These are phyloP conservation scores for Danio kyathit DNA, from an alignment of 2,797 vertebrate species.

Conservation along the genomic window DNA sequence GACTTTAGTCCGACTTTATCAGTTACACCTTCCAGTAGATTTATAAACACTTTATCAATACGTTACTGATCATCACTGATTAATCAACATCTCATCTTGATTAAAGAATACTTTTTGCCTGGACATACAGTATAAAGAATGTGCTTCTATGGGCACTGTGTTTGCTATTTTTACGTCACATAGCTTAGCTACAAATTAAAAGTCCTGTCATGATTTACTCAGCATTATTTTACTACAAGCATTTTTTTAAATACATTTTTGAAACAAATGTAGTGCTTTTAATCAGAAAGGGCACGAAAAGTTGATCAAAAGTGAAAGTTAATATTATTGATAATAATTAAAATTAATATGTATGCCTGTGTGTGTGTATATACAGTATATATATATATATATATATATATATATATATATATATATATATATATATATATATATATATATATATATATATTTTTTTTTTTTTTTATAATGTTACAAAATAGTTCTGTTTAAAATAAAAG, in stretches of 20 bases:
- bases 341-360: too few relatives aligned
- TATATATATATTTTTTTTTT: too few relatives aligned
- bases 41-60: conserved; percentile 38
- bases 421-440: too few relatives aligned
- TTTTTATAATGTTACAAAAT: too few relatives aligned
- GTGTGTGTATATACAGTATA: too few relatives aligned
- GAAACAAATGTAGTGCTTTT: too few relatives aligned
- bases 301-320: too few relatives aligned
- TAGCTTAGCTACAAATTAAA: neutral
- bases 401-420: too few relatives aligned
- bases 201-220: neutral
- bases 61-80: conserved; percentile 23
- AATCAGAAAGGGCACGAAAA: too few relatives aligned
- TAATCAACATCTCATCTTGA: neutral
- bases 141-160: neutral
- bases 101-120: neutral
- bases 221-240: neutral
- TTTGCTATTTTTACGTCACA: neutral
- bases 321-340: too few relatives aligned
- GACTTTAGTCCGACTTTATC: conserved; percentile 70
- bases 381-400: too few relatives aligned
- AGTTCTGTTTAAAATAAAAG: too few relatives aligned
- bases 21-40: conserved; percentile 44
- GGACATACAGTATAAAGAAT: neutral
- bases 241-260: neutral